Evolutionary conservation across 2,113 vertebrate genomes (phyloP).

Genomic region (Antennarius striatus): DNA sequence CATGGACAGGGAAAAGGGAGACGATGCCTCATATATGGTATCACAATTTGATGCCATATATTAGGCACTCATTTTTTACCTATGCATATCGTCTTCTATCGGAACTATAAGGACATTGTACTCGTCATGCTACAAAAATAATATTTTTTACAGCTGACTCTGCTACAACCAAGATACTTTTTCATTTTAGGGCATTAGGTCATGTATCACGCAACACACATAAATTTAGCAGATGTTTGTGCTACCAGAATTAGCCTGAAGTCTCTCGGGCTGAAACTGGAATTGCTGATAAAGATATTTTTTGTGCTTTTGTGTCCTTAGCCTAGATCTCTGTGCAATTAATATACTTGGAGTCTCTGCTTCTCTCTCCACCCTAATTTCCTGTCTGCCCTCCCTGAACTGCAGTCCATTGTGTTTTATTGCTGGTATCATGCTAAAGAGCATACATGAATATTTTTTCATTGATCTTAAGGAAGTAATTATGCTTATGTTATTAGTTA

Average conservation of each 20-base stretch:
- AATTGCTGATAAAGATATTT: constrained; percentile 64
- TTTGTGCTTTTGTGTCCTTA: constrained; percentile 53
- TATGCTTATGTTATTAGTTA: constrained; percentile 48
- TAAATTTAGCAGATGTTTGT: constrained; percentile 66
- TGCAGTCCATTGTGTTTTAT: constrained; percentile 8
- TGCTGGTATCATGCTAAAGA: constrained; percentile 7
- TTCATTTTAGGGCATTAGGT: constrained; percentile 42
- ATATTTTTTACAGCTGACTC: constrained; percentile 38
- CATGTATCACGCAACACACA: constrained; percentile 46
- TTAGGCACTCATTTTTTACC: constrained; percentile 15
- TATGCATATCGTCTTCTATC: background rate
- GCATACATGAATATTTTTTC: constrained; percentile 22
- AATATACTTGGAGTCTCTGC: constrained; percentile 33
- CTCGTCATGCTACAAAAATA: constrained; percentile 16
- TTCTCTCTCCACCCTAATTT: constrained; percentile 24
- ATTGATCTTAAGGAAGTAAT: constrained; percentile 59
- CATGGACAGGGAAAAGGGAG: background rate
- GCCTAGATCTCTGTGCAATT: constrained; percentile 39
- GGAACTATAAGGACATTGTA: background rate
- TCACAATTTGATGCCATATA: background rate
- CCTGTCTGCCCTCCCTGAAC: constrained; percentile 32
- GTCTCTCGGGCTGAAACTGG: constrained; percentile 48
- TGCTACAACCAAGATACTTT: constrained; percentile 35
- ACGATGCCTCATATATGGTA: constrained; percentile 1
- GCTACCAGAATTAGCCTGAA: constrained; percentile 44